Conservation (phyloP, 2,888 invertebrate species). For the Lepidocyrtinus sp. region DNA sequence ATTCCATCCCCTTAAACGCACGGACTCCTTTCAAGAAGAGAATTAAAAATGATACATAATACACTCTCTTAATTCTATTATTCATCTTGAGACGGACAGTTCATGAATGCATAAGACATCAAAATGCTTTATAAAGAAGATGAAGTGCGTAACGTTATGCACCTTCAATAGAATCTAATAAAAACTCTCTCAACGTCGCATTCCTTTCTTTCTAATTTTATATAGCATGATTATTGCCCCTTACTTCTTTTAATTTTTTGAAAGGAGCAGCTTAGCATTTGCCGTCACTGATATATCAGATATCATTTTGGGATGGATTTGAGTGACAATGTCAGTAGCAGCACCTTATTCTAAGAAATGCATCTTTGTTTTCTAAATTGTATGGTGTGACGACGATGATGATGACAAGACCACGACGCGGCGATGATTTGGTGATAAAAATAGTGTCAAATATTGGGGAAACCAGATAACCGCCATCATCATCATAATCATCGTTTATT, state of each 20-base stretch:
- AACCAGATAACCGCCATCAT: constrained; percentile 18
- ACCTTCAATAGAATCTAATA: not conserved
- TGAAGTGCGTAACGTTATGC: constrained; percentile 16
- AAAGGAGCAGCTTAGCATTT: not conserved
- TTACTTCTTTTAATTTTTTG: not conserved
- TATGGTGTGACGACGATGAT: constrained; percentile 6
- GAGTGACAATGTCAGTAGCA: constrained; percentile 18
- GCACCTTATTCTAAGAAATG: too few species aligned
- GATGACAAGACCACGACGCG: not conserved
- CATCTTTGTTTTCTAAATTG: constrained; percentile 16
- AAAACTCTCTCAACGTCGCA: not conserved
- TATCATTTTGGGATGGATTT: not conserved
- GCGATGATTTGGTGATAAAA: constrained; percentile 13
- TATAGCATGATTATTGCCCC: not conserved
- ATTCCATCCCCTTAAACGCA: not conserved
- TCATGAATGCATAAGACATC: constrained; percentile 1
- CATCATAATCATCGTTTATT: too few species aligned
- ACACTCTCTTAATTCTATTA: constrained; percentile 4
- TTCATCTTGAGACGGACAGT: constrained; percentile 13
- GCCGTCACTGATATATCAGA: not conserved
- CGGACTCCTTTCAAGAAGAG: constrained; percentile 3
- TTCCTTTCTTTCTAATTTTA: constrained; percentile 9
- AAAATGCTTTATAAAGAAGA: not conserved
- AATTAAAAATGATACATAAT: too few species aligned
- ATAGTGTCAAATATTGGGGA: not conserved